A percentile compares a stretch with the other conserved stretches of the same genome.
Conservation (phyloP, 2,797 vertebrate species). For the Gymnocypris eckloni region DNA sequence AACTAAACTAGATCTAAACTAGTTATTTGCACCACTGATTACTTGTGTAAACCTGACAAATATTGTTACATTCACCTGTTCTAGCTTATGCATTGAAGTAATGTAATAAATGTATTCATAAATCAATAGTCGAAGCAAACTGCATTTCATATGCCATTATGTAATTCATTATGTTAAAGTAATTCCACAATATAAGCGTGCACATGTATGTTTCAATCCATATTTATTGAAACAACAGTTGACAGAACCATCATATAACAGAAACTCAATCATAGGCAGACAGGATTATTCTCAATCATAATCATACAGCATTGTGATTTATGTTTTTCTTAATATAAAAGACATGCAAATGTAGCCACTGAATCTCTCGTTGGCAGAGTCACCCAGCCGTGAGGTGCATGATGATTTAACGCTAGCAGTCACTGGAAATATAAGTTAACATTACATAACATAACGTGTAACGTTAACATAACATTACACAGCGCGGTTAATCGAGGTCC, state of each 20-base stretch:
- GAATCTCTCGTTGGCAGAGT: slow-evolving; percentile 47
- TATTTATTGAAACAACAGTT: slow-evolving; percentile 82
- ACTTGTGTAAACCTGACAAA: background rate
- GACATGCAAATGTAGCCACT: slow-evolving; percentile 79
- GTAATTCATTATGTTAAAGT: background rate
- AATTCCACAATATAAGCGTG: background rate
- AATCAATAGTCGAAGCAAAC: background rate
- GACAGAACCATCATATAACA: slow-evolving; percentile 82
- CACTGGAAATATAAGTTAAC: slow-evolving; percentile 52
- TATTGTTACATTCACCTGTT: background rate
- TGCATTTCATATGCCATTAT: background rate
- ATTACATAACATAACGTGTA: slow-evolving; percentile 46
- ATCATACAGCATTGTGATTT: slow-evolving; percentile 82
- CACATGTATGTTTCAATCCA: slow-evolving; percentile 42
- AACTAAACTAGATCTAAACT: too few relatives aligned
- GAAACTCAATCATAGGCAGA: slow-evolving; percentile 83
- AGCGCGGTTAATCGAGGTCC: slow-evolving; percentile 91
- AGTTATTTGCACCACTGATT: background rate
- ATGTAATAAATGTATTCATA: background rate
- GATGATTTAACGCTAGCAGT: slow-evolving; percentile 52
- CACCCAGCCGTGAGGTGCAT: slow-evolving; percentile 36
- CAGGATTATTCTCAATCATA: slow-evolving; percentile 77
- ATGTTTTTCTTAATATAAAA: slow-evolving; percentile 74
- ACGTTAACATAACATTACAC: slow-evolving; percentile 53
- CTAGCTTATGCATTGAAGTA: background rate